Conservation (phyloP, 2,113 vertebrate genomes). For the Myrmophylax atrothorax region DNA sequence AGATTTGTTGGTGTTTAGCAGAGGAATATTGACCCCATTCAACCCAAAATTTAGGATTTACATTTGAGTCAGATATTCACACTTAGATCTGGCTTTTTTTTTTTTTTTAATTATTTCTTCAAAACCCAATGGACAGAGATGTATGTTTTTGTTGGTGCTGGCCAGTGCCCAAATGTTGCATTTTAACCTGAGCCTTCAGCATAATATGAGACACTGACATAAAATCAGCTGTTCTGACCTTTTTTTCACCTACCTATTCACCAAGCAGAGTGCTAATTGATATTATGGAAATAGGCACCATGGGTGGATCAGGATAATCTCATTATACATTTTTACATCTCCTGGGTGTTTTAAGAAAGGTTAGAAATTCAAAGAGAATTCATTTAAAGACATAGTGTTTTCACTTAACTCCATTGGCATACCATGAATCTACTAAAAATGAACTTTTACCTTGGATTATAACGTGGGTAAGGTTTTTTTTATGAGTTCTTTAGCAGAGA, state of each 20-base stretch:
- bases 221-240: background rate
- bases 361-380: background rate
- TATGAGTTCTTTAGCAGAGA: background rate
- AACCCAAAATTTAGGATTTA: background rate
- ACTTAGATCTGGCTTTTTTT: background rate
- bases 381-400: background rate
- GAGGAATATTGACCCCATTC: background rate
- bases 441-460: background rate
- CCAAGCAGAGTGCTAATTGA: background rate
- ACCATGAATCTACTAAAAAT: background rate
- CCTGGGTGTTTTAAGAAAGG: background rate
- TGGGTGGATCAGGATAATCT: background rate
- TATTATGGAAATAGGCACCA: background rate
- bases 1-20: background rate
- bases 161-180: too few species aligned
- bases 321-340: background rate
- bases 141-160: background rate
- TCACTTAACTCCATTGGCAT: background rate
- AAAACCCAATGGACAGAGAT: background rate
- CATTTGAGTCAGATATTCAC: background rate
- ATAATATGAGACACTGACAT: background rate
- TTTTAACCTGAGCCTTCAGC: background rate
- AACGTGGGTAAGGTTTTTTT: background rate
- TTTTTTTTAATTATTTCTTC: background rate
- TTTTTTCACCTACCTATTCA: background rate